Base-by-base conservation (phyloP, 2,888 invertebrate species). In the Sphaerophoria rueppellii region DNA sequence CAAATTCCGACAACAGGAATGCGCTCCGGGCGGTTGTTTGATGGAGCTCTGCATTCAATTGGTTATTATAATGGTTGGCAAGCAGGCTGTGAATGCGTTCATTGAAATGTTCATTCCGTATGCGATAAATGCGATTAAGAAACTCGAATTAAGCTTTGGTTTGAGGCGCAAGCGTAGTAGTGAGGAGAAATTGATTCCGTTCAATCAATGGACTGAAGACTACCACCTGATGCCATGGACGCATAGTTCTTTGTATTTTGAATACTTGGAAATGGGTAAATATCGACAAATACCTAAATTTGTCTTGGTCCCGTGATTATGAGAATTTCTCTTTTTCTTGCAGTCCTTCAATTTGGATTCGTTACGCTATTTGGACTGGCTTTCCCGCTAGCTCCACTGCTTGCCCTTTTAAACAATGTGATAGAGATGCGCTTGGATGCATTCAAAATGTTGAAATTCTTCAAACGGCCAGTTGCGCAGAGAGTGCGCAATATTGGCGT, bases 21-120 rank as follows among this genome's bases (percentile, higher is more conserved):
- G 97, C 91, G 95, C 95, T 88, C 95, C 96, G 3, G 96, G 96
- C 24, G 97, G 97, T 6, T 97, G 97, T 89, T 93, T 97, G 82
- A 95, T 96, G 92, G 97, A 98, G 91, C 92, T 98, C 60, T 96
- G 96, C 87, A 95, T 98, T 88, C 97, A 98, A 90, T 91, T 97
- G 87, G 95, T 95, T 0, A 96, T 97, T 88, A 97, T 97, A 81
- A 96, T 96, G 95, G 94, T 96, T 48, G 97, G 97, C 79, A 97
- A 97, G 89, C 97, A 97, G 92, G 94, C 95, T 1, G 92, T 97
- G 85, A 95, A 95, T 90, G 95, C 95, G 12, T 92, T 96, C 6
- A 91, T 96, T 87, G 97, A 98, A 93, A 95, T 96, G 93, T 89
- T 95, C 0, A 92, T 95, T 87, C 97, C 97, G 0, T 91, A 94